Evolutionary conservation across 1,140 invertebrate species (phyloP).

Genomic region (Artemia franciscana): DNA sequence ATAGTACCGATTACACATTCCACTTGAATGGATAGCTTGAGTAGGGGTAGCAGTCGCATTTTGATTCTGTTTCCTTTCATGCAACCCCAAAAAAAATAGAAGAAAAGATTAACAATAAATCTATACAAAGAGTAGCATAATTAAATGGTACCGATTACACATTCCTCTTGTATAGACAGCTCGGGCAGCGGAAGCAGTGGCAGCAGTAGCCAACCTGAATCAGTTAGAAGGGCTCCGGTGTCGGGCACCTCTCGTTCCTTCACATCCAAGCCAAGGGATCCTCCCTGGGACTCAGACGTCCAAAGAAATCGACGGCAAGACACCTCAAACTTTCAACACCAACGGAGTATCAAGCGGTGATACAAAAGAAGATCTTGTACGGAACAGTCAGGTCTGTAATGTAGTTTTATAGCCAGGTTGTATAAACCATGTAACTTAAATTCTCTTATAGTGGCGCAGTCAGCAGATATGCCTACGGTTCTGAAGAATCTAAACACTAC

Average conservation of each 20-base stretch:
- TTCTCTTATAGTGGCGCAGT: too few relatives aligned
- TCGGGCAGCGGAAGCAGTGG: conserved; percentile 21
- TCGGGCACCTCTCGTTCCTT: neutral
- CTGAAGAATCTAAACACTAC: too few relatives aligned
- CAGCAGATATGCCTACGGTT: too few relatives aligned
- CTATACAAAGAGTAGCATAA: too few relatives aligned
- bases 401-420: too few relatives aligned
- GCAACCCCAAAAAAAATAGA: too few relatives aligned
- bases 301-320: neutral
- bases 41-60: conserved; percentile 19
- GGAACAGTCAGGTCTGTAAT: too few relatives aligned
- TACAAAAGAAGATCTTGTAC: too few relatives aligned
- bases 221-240: neutral
- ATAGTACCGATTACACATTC: neutral
- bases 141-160: neutral
- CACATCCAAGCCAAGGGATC: neutral
- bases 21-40: conserved; percentile 21
- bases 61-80: too few relatives aligned
- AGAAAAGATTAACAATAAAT: too few relatives aligned
- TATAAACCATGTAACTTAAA: too few relatives aligned
- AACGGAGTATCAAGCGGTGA: neutral
- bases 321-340: too few relatives aligned
- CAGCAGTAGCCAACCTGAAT: conserved; percentile 17
- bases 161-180: conserved; percentile 19
- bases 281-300: neutral